Evolutionary conservation across 2,888 invertebrate species (phyloP).

Genomic region (Strigamia crassipes): DNA sequence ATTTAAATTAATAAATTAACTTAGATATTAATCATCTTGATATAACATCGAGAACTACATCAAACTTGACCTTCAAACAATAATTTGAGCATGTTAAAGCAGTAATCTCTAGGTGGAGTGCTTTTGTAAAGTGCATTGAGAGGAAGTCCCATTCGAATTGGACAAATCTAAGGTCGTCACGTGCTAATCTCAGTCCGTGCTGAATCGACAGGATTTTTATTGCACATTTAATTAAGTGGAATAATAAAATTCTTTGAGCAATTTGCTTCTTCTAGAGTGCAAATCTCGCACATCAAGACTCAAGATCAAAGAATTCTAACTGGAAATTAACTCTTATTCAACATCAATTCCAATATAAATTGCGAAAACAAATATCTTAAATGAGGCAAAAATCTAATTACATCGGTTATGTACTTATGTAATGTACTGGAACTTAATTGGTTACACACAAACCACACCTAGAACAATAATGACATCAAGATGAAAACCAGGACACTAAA

Average conservation of each 20-base stretch:
- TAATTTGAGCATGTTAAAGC: too few species aligned
- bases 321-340: too few species aligned
- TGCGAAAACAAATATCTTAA: too few species aligned
- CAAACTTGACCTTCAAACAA: neutral
- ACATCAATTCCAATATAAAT: too few species aligned
- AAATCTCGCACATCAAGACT: too few species aligned
- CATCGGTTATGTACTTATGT: too few species aligned
- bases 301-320: too few species aligned
- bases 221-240: constrained; percentile 27
- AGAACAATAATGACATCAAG: neutral
- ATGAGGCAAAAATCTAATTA: too few species aligned
- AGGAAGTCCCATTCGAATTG: neutral
- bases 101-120: neutral
- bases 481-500: neutral
- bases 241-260: neutral
- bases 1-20: neutral
- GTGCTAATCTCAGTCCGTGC: neutral
- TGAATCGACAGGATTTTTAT: neutral
- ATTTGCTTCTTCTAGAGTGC: neutral
- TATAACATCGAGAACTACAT: too few species aligned
- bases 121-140: neutral
- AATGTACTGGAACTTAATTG: neutral
- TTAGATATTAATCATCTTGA: neutral
- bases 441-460: neutral
- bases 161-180: neutral